These are phyloP conservation scores for Malurus melanocephalus DNA, from an alignment of 2,113 vertebrate species.

Conservation along the genomic window DNA sequence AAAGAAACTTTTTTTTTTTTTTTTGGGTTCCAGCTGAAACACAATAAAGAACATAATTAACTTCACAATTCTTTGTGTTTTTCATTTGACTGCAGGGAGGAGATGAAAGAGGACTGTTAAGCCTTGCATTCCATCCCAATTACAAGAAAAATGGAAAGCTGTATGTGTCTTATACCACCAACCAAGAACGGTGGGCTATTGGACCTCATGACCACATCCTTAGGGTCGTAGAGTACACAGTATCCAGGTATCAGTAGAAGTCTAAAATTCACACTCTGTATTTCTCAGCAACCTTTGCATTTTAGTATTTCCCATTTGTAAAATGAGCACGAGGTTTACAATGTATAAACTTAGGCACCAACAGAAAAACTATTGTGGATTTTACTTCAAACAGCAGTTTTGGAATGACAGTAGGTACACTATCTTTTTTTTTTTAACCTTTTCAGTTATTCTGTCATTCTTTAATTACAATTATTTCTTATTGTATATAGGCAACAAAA, in stretches of 20 bases:
- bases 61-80: conserved; percentile 95
- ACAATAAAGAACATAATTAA: conserved; percentile 95
- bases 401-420: neutral
- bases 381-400: conserved; percentile 17
- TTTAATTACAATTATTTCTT: neutral
- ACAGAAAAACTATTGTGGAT: neutral
- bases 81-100: conserved; percentile 97
- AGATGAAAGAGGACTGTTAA: conserved; percentile 99
- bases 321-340: neutral
- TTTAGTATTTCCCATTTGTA: neutral
- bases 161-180: conserved; percentile 98
- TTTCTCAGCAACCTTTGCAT: neutral
- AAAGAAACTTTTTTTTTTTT: conserved; percentile 73
- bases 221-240: conserved; percentile 96
- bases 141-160: conserved; percentile 99
- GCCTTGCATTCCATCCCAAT: conserved; percentile 99
- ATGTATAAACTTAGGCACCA: neutral
- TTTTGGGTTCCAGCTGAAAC: conserved; percentile 78
- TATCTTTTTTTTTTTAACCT: neutral
- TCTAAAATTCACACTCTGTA: neutral
- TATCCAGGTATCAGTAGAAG: conserved; percentile 84
- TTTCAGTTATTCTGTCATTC: neutral
- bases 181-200: conserved; percentile 97
- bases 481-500: neutral
- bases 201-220: conserved; percentile 99